Percentiles rank a stretch among this genome's conserved stretches.
These are phyloP conservation scores for Crypturellus undulatus DNA, from an alignment of 2,113 vertebrate genomes.

Conservation along the genomic window DNA sequence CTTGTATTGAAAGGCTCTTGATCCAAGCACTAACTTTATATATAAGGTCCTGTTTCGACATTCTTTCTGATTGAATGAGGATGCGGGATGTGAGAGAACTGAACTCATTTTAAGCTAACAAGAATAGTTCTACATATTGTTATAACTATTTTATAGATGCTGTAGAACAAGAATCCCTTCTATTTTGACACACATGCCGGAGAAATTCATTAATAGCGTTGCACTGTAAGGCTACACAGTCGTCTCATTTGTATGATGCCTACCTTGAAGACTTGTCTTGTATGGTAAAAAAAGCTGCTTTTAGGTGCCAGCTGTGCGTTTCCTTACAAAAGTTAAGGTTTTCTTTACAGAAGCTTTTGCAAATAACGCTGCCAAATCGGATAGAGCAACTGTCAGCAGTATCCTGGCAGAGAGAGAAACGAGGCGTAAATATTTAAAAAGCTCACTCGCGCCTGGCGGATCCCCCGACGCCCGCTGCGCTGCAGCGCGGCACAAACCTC, in stretches of 20 bases:
- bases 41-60: background rate
- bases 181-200: rapidly evolving
- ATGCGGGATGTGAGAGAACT: too few relatives aligned
- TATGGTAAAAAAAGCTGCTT: rapidly evolving
- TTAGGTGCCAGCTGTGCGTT: background rate
- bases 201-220: background rate
- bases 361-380: background rate
- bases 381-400: too few relatives aligned
- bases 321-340: background rate
- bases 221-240: background rate
- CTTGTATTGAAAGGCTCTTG: background rate
- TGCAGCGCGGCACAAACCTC: rapidly evolving
- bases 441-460: rapidly evolving
- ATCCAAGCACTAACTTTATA: background rate
- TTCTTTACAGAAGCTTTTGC: background rate
- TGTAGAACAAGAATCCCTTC: background rate
- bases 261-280: background rate
- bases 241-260: rapidly evolving
- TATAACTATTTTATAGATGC: background rate
- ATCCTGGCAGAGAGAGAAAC: background rate
- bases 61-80: too few relatives aligned
- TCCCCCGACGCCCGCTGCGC: rapidly evolving
- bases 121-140: background rate
- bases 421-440: too few relatives aligned
- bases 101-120: background rate